phyloP scores from a whole-genome alignment of 2,888 invertebrate genomes.

The Lithophane semibrunnea region DNA sequence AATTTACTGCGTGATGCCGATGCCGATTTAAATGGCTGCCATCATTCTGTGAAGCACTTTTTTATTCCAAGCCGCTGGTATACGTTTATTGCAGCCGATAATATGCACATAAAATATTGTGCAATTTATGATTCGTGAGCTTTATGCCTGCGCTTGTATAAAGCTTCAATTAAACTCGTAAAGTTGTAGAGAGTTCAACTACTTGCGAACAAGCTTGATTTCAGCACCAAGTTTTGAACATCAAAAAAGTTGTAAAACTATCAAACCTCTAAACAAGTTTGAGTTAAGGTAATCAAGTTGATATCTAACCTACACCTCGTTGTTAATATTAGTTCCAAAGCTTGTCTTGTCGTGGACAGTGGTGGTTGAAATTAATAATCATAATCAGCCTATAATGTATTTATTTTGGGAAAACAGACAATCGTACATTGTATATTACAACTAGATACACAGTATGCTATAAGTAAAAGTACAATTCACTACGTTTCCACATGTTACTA shows the following conservation, averaged over 20 bases:
- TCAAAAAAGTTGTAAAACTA: slow-evolving; percentile 30
- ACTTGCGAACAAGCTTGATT: slow-evolving; percentile 18
- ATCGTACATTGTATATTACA: too few species aligned
- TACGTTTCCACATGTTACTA: too few species aligned
- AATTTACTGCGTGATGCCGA: slow-evolving; percentile 26
- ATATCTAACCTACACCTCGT: too few species aligned
- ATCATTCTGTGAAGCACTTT: slow-evolving; percentile 46
- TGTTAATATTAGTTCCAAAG: not conserved
- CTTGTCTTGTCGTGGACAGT: not conserved
- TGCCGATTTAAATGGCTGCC: slow-evolving; percentile 33
- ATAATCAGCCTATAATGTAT: too few species aligned
- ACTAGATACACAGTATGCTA: too few species aligned
- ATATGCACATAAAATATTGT: slow-evolving; percentile 50
- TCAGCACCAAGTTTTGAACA: slow-evolving; percentile 6
- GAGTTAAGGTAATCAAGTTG: not conserved
- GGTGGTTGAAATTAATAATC: not conserved
- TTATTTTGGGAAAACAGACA: too few species aligned
- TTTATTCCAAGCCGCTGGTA: slow-evolving; percentile 41
- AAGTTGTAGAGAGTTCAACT: slow-evolving; percentile 10
- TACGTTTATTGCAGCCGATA: slow-evolving; percentile 48
- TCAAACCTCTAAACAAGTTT: slow-evolving; percentile 19
- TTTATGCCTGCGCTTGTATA: slow-evolving; percentile 36
- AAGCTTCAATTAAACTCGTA: slow-evolving; percentile 41
- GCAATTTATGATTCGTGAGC: slow-evolving; percentile 42
- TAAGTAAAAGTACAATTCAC: too few species aligned